A percentile compares a stretch with the other conserved stretches of the same genome.
Evolutionary conservation across 2,113 vertebrate species (phyloP).

Genomic region (Platycercus adscitus): DNA sequence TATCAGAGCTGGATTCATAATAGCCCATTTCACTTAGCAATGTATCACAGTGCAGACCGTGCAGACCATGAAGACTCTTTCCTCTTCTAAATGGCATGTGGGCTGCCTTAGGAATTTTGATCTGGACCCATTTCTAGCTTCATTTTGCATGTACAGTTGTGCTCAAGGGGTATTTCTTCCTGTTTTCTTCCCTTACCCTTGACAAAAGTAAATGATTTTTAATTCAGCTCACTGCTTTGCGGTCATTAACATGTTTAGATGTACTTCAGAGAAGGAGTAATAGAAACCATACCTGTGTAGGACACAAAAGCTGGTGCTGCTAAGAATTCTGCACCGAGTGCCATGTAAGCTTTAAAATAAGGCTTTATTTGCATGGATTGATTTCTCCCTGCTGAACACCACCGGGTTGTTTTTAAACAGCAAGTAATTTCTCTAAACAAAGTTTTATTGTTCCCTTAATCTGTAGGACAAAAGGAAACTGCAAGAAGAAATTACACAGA

Average conservation of each 20-base stretch:
- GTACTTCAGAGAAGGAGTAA: not conserved
- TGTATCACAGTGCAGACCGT: not conserved
- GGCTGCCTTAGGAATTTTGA: not conserved
- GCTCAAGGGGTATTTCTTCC: not conserved
- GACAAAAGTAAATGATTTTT: not conserved
- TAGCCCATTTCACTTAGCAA: not conserved
- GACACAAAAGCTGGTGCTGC: not conserved
- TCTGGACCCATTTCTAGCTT: not conserved
- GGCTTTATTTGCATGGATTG: not conserved
- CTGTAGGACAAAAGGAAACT: constrained; percentile 93
- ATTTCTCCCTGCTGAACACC: not conserved
- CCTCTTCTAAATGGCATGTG: not conserved
- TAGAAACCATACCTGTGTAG: not conserved
- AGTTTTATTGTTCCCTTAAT: not conserved
- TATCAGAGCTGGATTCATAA: not conserved
- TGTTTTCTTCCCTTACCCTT: not conserved
- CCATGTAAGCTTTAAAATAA: not conserved
- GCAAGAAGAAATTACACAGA: constrained; percentile 92
- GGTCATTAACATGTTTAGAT: not conserved
- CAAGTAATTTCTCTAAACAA: not conserved
- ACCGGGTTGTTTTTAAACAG: not conserved
- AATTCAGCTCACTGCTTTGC: not conserved
- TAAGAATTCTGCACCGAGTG: not conserved
- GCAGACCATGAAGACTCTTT: not conserved
- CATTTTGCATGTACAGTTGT: not conserved